Base-by-base conservation (phyloP, 2,113 vertebrate genomes). In the Bombycilla garrulus region DNA sequence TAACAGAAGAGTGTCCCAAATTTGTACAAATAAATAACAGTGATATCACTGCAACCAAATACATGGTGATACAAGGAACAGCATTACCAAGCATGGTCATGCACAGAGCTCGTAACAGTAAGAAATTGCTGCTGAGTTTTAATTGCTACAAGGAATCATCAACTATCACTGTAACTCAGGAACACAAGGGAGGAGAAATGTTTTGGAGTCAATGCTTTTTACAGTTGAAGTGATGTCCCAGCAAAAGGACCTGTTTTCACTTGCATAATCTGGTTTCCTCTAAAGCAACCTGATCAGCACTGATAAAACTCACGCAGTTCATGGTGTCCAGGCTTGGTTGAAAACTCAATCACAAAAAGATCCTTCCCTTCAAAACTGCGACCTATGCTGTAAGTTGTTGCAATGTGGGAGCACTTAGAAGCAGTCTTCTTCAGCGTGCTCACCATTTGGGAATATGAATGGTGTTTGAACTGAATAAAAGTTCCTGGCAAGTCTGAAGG, bases 261-360 rank as follows among this genome's bases (percentile, higher is more conserved):
- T 67, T 5, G 11, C 35, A 24, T 33, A 47, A 48, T 58, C 18
- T 62, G 36, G 9, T 64, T 4, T 80, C 16, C 38, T 65, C 40
- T 78, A 28, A 58, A 64, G 48, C 24, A 86, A 40, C 23, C 8
- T 19, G 6, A 62, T 36, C 66, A 87, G 78, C 6, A 11, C 14
- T 51, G 19, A 10, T 56, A 16, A 8, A 54, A 98, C 99, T 99
- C 97, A 99, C 99, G 85, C 40, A 99, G 94, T 69, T 99, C 99
- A 5, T 99, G 99, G 35, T 98, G 98, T 82, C 99, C 99, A 3
- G 99, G 99, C 72, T 99, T 99, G 83, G 92, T 92, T 12, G 98
- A 99, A 97, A 99, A 99, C 96, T 99, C 99, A 19, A 99, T 99
- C 79, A 98, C 99, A 81, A 99, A 98, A 76, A 99, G 98, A 38